Percentiles rank a stretch among this genome's conserved stretches.
phyloP scores from a whole-genome alignment of 2,113 vertebrate species.

The Eidolon helvum region DNA sequence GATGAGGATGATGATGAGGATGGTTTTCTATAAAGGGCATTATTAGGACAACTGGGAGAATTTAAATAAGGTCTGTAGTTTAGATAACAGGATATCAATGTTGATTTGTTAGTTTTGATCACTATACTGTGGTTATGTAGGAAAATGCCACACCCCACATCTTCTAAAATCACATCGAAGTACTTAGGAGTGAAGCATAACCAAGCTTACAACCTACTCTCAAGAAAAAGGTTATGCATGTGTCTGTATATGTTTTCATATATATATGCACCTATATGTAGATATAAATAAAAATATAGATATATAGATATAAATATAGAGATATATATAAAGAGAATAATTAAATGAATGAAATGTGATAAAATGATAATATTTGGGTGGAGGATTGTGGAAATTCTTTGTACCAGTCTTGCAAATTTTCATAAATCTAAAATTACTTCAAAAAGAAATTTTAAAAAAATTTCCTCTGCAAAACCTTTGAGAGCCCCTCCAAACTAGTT shows the following conservation, averaged over 20 bases:
- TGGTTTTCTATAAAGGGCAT: not conserved
- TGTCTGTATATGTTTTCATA: not conserved
- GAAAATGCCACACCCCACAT: not conserved
- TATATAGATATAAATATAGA: not conserved
- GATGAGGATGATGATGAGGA: not conserved
- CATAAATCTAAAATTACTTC: constrained; percentile 22
- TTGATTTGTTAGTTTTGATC: not conserved
- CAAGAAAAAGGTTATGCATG: not conserved
- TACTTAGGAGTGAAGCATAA: not conserved
- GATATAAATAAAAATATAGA: not conserved
- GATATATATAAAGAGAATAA: too few species aligned
- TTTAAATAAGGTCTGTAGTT: not conserved
- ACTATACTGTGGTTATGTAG: not conserved
- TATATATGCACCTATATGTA: not conserved
- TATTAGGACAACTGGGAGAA: not conserved
- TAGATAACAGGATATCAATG: not conserved
- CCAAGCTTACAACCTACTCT: not conserved
- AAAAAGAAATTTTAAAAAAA: not conserved
- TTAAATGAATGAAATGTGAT: not conserved
- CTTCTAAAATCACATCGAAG: not conserved
- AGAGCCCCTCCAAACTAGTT: not conserved
- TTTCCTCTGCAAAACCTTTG: not conserved
- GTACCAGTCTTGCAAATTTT: not conserved
- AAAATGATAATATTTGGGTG: not conserved
- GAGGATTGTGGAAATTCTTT: not conserved